Percentiles rank a stretch among this genome's conserved stretches.
phyloP scores from a whole-genome alignment of 2,797 vertebrate species.

The Sebastes iracundus region DNA sequence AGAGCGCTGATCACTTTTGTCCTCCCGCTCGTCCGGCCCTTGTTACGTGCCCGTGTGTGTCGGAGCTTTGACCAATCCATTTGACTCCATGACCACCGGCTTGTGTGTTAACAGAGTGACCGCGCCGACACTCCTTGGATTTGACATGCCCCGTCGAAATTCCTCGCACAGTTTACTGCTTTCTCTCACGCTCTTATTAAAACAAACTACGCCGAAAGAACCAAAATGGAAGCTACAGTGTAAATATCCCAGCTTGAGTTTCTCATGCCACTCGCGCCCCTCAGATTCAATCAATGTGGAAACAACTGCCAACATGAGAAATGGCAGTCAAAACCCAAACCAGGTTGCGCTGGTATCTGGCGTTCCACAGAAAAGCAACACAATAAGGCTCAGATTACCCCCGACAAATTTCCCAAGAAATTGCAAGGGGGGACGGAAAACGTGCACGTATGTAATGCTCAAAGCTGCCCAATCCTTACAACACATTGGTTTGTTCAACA shows the following conservation, averaged over 20 bases:
- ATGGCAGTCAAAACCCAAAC: slow-evolving; percentile 69
- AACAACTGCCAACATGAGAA: slow-evolving; percentile 75
- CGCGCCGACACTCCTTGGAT: slow-evolving; percentile 45
- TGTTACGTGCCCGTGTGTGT: slow-evolving; percentile 26
- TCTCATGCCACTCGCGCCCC: slow-evolving; percentile 44
- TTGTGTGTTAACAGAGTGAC: slow-evolving; percentile 35
- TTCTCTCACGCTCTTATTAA: slow-evolving; percentile 68
- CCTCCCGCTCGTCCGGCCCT: slow-evolving; percentile 41
- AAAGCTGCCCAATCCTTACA: slow-evolving; percentile 48
- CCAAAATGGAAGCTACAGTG: slow-evolving; percentile 50
- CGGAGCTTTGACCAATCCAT: slow-evolving; percentile 50
- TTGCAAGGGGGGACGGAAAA: slow-evolving; percentile 46
- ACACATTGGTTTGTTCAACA: slow-evolving; percentile 39
- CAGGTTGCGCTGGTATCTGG: slow-evolving; percentile 70
- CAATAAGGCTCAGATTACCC: slow-evolving; percentile 79
- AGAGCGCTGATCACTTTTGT: slow-evolving; percentile 63
- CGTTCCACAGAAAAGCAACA: slow-evolving; percentile 65
- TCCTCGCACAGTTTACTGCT: slow-evolving; percentile 38
- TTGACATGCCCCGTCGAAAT: slow-evolving; percentile 52
- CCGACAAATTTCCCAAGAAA: slow-evolving; percentile 69
- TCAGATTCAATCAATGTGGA: slow-evolving; percentile 67
- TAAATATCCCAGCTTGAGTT: slow-evolving; percentile 68
- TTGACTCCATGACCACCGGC: slow-evolving; percentile 28
- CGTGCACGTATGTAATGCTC: slow-evolving; percentile 45
- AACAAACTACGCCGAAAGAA: slow-evolving; percentile 58